These are phyloP conservation scores for Caiman crocodilus DNA, from an alignment of 2,797 vertebrate species.

Conservation along the genomic window DNA sequence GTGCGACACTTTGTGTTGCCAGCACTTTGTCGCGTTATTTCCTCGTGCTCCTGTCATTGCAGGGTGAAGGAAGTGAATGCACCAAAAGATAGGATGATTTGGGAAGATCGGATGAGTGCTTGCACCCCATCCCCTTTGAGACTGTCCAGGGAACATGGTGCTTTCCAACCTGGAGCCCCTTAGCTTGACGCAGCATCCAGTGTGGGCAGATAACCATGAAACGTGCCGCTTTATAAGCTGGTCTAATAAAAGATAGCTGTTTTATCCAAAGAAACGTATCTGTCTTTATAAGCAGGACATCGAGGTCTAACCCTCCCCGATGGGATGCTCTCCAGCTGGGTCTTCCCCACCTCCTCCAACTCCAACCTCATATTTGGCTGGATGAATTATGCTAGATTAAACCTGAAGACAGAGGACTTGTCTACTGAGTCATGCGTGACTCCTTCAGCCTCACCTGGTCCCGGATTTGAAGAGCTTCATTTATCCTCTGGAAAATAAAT, in stretches of 20 bases:
- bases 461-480: not conserved
- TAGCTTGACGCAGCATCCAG: not conserved
- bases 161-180: not conserved
- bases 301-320: not conserved
- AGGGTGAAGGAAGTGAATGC: rapidly evolving
- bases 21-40: not conserved
- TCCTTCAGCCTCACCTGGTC: rapidly evolving
- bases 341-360: not conserved
- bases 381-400: not conserved
- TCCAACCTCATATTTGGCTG: too few relatives aligned
- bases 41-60: not conserved
- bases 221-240: too few relatives aligned
- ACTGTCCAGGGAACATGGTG: not conserved
- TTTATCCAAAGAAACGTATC: too few relatives aligned
- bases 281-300: not conserved
- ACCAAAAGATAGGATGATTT: not conserved
- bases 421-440: not conserved
- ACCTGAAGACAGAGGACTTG: not conserved
- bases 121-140: not conserved
- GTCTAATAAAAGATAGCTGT: too few relatives aligned
- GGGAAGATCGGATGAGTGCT: not conserved
- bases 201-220: not conserved
- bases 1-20: not conserved
- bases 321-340: not conserved
- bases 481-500: not conserved